Base-by-base conservation (phyloP, 1,140 invertebrate species). In the Solenopsis fugax region DNA sequence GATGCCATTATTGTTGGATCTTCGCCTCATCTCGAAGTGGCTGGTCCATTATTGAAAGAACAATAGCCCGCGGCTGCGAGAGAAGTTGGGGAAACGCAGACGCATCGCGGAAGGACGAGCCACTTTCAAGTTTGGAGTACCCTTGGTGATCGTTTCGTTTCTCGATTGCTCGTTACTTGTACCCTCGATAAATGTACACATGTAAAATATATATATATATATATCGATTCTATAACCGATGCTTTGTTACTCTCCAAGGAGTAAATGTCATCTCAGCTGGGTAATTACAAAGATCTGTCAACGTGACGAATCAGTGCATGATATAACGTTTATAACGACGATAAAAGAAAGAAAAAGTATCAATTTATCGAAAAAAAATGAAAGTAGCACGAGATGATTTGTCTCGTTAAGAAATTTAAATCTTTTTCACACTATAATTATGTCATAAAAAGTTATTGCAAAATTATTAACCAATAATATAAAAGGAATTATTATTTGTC, bases 1-100 rank as follows among this genome's bases (percentile, higher is more conserved):
- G 58, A 4, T 77, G 85, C 88, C 77, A 87, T 90, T 90, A 90
- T 82, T 50, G n/a, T 37, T n/a, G 75, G 67, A 89, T 89, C 69
- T 56, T 29, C 62, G 48, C 67, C 86, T 81, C 48, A 85, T 87
- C 84, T 54, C 50, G 69, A 81, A 85, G 62, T 48, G 56, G 67
- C 24, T 29, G 64, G 65, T 60, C 77, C 75, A 71, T 60, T 67
- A 65, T 71, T 48, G 85, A 48, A 62, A 89, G 85, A 86, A 89
- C 56, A 89, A 87, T 77, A 64, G 24, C 21, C 24, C 52, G 73
- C 12, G 58, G 48, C 18, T 34, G 12, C 16, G n/a, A 48, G 29
- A 45, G 16, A 87, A 29, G 24, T 48, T 24, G 71, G 37, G n/a
- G 48, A 85, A 77, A 52, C 37, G 85, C 12, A 24, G 65, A 82